Conservation (phyloP, 2,888 invertebrate genomes). For the Drosophila siamana region DNA sequence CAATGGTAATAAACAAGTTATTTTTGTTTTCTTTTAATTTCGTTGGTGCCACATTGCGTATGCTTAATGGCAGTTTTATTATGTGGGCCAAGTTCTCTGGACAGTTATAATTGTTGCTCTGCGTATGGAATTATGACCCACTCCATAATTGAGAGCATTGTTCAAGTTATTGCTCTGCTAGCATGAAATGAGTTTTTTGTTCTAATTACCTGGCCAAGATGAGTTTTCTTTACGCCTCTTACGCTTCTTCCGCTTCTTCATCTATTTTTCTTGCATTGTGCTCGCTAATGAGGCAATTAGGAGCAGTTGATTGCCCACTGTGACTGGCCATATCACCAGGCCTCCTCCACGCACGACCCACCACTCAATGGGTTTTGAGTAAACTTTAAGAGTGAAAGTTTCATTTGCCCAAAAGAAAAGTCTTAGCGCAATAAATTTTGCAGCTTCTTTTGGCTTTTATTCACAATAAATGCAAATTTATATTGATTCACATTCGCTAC, state of each 20-base stretch:
- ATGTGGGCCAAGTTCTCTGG: slow-evolving; percentile 19
- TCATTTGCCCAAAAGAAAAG: not conserved
- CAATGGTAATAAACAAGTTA: slow-evolving; percentile 44
- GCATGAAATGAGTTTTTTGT: slow-evolving; percentile 54
- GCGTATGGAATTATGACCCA: slow-evolving; percentile 3
- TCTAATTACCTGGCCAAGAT: slow-evolving; percentile 60
- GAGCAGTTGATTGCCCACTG: slow-evolving; percentile 46
- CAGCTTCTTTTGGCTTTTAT: slow-evolving; percentile 25
- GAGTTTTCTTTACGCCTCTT: slow-evolving; percentile 30
- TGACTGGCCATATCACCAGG: slow-evolving; percentile 36
- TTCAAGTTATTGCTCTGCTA: slow-evolving; percentile 33
- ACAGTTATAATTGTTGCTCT: slow-evolving; percentile 11
- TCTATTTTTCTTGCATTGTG: slow-evolving; percentile 24
- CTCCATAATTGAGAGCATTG: slow-evolving; percentile 23
- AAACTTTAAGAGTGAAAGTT: slow-evolving; percentile 43
- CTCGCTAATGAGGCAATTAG: slow-evolving; percentile 63
- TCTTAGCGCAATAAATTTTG: slow-evolving; percentile 23
- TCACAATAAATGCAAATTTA: slow-evolving; percentile 21
- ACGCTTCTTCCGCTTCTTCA: not conserved
- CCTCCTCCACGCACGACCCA: not conserved
- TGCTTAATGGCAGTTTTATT: slow-evolving; percentile 21
- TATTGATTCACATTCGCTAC: slow-evolving; percentile 3
- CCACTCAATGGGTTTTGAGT: not conserved
- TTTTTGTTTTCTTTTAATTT: slow-evolving; percentile 6
- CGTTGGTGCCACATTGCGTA: slow-evolving; percentile 10